Evolutionary conservation across 2,797 vertebrate species (phyloP), one percentile per base, ranked within the genome.

Genomic region (Syndactyla subalaris): DNA sequence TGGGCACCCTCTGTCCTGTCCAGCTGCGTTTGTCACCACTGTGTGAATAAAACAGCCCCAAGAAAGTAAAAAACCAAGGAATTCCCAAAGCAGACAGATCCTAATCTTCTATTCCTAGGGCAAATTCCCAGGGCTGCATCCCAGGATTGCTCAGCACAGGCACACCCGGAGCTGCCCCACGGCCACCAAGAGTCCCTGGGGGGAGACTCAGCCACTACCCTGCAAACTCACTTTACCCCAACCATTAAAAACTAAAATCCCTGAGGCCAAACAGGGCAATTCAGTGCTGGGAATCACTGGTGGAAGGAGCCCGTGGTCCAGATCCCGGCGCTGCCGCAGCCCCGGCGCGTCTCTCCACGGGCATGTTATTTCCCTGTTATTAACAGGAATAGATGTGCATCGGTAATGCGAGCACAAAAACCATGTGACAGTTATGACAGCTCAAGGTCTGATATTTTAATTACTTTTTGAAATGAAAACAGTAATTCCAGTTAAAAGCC

Each of bases 381-480:
- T 84, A 90, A 2, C 88, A 46, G 73, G 51, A 62, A 84, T 68
- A 68, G 92, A 92, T 79, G 95, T 75, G 77, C 83, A 54, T 58
- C 3, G 14, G 88, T 54, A 93, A 95, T 3, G 73, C 0, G 14
- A 88, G 75, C 88, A 87, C 95, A 89, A 82, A 92, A 93, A n/a
- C 77, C 91, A 30, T 36, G 77, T 68, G 95, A 82, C 93, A 88
- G 93, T 88, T 94, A 78, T 84, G 95, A 95, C 96, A 93, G 92
- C 92, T 87, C 89, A 9, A 55, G 84, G 43, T 73, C 92, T 89
- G 96, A 94, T 94, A 76, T 95, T 96, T 96, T 95, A 96, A 96
- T 95, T 96, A 95, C 92, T 91, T 95, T 92, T 70, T 11, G 66
- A 68, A 70, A 82, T 6, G 95, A 94, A 94, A 96, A 95, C 94